Evolutionary conservation across 1,140 invertebrate genomes (phyloP), one percentile per base, ranked within the genome.

Genomic region (Octopus sinensis): DNA sequence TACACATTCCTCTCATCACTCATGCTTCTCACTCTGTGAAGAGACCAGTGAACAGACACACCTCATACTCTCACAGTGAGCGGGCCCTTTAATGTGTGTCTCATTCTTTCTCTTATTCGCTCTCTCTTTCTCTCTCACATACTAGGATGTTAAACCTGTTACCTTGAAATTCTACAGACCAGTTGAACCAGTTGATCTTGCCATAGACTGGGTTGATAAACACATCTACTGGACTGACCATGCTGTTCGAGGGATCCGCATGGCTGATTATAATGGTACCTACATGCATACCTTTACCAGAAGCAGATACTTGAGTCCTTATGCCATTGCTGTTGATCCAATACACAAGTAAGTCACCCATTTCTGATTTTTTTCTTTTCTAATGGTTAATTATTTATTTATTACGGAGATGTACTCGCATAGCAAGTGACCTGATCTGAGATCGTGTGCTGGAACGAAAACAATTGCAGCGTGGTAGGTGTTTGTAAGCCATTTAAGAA

Each of bases 161-260:
- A 23, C 30, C 5, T 13, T 73, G 13, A 73, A 73, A n/a, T 73
- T 73, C 30, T 13, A 23, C 17, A 23, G 17, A n/a, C 68, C 68
- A 91, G 91, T 54, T 91, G 54, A 88, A n/a, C 97, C 97, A 0
- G 94, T 95, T 1, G 94, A 96, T 5, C 90, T 99, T n/a, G 97
- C 97, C 0, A 94, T 99, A 6, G 98, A 99, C 91, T 99, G 98
- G 96, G 94, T 99, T 9, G 95, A 96, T 1, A 95, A 98, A 85
- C 98, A 98, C 88, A 92, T 99, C 6, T 99, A 99, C 90, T 96
- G 99, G 71, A 96, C 96, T 0, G 98, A 99, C 90, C 93, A 95
- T 9, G 92, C 96, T 4, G 90, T 97, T 4, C 96, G 97, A 86
- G 96, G 95, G 0, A 96, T 99, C 53, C 96, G 98, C 91, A 97